Evolutionary conservation across 1,140 invertebrate genomes (phyloP), one percentile per base, ranked within the genome.

Genomic region (Wasmannia auropunctata): DNA sequence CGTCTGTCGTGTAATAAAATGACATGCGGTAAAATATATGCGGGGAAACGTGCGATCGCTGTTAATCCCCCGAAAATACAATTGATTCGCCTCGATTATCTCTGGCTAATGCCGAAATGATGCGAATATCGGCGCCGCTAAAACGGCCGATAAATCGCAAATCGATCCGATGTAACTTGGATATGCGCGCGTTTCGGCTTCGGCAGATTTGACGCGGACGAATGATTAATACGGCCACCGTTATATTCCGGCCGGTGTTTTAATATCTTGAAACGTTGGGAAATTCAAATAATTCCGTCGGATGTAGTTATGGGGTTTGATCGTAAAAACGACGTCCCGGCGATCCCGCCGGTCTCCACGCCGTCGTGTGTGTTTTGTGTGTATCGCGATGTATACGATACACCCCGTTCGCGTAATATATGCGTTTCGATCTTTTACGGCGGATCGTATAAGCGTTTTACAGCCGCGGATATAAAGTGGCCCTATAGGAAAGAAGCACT

Each of bases 391-490:
- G 43, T 69, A 80, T 69, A 80, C 63, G 63, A 54, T 69, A 40
- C 31, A 40, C 22, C 77, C 63, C 25, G 10, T 69, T 69, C 77
- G 34, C 62, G 77, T 80, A 80, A 80, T 80, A 80, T 80, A 80
- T 80, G 77, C 77, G 62, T 80, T 80, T 80, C 77, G 77, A 80
- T 69, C 77, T 69, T 80, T 80, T 80, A 80, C 65, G 62, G 62
- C 49, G 62, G 77, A 80, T 69, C 77, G 77, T 80, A 80, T 80
- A 80, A 80, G 49, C 43, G 22, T 80, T 80, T 80, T 80, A 80
- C 49, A 80, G 34, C 77, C 62, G 63, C 49, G 62, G 77, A 69
- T 80, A 80, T 80, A 80, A 80, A 80, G 77, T 80, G 46, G 77
- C 46, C 40, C 19, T 69, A 46, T 46, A 69, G 34, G 63, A 80